Percentiles rank a stretch among this genome's conserved stretches.
phyloP scores from a whole-genome alignment of 2,888 invertebrate genomes.

The Prenolepis imparis region DNA sequence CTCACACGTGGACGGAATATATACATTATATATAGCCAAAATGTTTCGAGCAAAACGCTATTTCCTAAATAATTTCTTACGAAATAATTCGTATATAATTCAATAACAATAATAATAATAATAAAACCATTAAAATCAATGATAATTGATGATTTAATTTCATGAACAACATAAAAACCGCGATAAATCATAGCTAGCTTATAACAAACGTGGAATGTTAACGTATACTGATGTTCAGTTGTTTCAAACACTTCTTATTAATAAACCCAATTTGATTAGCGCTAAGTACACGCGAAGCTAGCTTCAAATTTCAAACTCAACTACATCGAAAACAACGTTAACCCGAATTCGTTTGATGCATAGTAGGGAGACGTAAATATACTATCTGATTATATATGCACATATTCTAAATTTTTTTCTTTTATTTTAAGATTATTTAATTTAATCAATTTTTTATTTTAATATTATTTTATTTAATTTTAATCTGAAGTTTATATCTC shows the following conservation, averaged over 20 bases:
- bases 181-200: background rate
- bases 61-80: background rate
- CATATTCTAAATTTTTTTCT: background rate
- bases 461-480: background rate
- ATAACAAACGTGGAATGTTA: background rate
- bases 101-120: background rate
- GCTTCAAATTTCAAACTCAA: background rate
- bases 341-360: slow-evolving; percentile 9
- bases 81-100: background rate
- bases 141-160: background rate
- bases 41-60: background rate
- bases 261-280: slow-evolving; percentile 28
- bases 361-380: background rate
- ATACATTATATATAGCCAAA: slow-evolving; percentile 11
- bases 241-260: slow-evolving; percentile 5
- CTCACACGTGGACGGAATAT: slow-evolving; percentile 41
- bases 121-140: background rate
- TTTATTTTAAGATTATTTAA: background rate
- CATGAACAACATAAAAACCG: background rate
- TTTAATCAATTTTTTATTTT: background rate
- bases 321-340: slow-evolving; percentile 8
- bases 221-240: background rate
- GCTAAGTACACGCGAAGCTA: slow-evolving; percentile 13
- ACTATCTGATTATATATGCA: background rate
- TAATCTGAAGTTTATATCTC: background rate